phyloP scores from a whole-genome alignment of 2,797 vertebrate species.

The Chanos chanos region DNA sequence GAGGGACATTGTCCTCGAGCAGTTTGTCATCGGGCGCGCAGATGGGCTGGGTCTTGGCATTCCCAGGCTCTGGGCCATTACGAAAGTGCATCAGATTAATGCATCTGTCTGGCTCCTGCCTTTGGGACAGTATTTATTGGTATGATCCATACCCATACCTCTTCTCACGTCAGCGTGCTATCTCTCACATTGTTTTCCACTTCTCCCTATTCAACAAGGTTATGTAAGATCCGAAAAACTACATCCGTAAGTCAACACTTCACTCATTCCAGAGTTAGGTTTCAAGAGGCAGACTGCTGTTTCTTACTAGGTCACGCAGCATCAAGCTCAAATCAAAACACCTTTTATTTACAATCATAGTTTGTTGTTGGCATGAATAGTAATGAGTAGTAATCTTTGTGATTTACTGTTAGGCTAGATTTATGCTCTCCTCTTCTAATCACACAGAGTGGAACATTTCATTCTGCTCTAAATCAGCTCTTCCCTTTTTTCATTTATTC shows the following conservation, averaged over 20 bases:
- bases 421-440: slow-evolving; percentile 33
- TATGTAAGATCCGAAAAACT: not conserved
- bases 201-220: slow-evolving; percentile 5
- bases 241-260: slow-evolving; percentile 6
- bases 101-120: slow-evolving; percentile 57
- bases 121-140: slow-evolving; percentile 60
- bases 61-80: slow-evolving; percentile 47
- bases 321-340: slow-evolving; percentile 24
- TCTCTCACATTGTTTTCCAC: slow-evolving; percentile 47
- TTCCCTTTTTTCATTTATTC: slow-evolving; percentile 8
- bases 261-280: not conserved
- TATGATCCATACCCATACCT: slow-evolving; percentile 58
- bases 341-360: slow-evolving; percentile 32
- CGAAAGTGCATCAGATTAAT: slow-evolving; percentile 68
- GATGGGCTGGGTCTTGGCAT: slow-evolving; percentile 51
- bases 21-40: not conserved
- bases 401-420: slow-evolving; percentile 36
- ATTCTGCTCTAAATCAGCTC: slow-evolving; percentile 12
- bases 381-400: slow-evolving; percentile 27
- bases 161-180: slow-evolving; percentile 50
- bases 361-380: slow-evolving; percentile 26
- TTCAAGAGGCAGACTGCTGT: too few species aligned
- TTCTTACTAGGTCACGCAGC: not conserved
- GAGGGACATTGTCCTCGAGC: not conserved
- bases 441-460: slow-evolving; percentile 31